Conservation (phyloP, 2,888 invertebrate genomes). For the Drosophila basisetae region DNA sequence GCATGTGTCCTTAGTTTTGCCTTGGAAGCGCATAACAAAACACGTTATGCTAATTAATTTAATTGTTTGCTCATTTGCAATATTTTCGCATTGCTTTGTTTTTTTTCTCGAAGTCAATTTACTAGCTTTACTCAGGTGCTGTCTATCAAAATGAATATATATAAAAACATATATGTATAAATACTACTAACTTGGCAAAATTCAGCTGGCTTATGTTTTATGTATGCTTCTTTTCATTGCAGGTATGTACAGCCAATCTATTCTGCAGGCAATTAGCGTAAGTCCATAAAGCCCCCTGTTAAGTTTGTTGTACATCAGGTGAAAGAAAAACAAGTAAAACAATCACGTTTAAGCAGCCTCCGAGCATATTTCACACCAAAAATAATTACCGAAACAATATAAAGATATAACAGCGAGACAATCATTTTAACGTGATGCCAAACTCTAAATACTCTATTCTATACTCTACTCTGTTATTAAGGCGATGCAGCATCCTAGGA, state of each 20-base stretch:
- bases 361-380: constrained; percentile 66
- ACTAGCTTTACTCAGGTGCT: constrained; percentile 19
- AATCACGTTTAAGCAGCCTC: constrained; percentile 56
- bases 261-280: constrained; percentile 46
- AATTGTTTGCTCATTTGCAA: constrained; percentile 61
- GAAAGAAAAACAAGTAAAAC: constrained; percentile 40
- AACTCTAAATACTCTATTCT: constrained; percentile 2
- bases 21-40: constrained; percentile 21
- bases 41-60: constrained; percentile 63
- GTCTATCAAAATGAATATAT: constrained; percentile 18
- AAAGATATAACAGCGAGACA: constrained; percentile 25
- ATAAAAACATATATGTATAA: constrained; percentile 17
- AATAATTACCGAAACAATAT: constrained; percentile 62
- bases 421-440: too few species aligned
- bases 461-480: too few species aligned
- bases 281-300: constrained; percentile 33
- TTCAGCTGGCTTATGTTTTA: constrained; percentile 6
- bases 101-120: constrained; percentile 8
- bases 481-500: too few species aligned
- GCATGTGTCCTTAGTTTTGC: constrained; percentile 5
- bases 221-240: constrained; percentile 32
- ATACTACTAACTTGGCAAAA: background rate
- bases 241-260: constrained; percentile 52
- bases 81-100: constrained; percentile 35
- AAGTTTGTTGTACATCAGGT: constrained; percentile 40